Evolutionary conservation across 2,888 invertebrate species (phyloP).

Genomic region (Caprella mutica): DNA sequence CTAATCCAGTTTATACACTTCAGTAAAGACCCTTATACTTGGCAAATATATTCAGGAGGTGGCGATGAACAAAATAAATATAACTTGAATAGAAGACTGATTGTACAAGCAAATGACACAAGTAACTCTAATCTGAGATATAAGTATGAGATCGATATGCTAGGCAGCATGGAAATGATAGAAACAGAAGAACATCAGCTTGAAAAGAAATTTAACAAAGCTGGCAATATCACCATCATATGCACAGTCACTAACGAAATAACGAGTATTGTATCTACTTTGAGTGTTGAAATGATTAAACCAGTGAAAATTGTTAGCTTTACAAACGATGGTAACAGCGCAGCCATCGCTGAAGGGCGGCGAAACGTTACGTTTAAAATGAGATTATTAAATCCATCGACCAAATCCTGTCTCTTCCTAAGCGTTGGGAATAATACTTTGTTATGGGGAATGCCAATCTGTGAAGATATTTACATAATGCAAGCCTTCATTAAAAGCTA

Average conservation of each 20-base stretch:
- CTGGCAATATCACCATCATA: neutral
- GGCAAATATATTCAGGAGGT: slow-evolving; percentile 1
- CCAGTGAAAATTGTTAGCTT: neutral
- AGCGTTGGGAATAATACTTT: neutral
- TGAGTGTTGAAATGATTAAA: neutral
- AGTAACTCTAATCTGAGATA: slow-evolving; percentile 1
- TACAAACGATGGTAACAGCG: slow-evolving; percentile 11
- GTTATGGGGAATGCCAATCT: neutral
- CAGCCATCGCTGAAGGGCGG: too few species aligned
- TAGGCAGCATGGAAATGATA: neutral
- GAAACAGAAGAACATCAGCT: neutral
- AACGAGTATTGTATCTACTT: neutral
- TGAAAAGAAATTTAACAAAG: slow-evolving; percentile 1
- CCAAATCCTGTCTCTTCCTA: slow-evolving; percentile 11
- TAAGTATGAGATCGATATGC: neutral
- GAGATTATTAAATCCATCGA: slow-evolving; percentile 1
- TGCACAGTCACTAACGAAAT: slow-evolving; percentile 12
- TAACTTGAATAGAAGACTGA: slow-evolving; percentile 7
- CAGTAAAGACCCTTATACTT: slow-evolving; percentile 11
- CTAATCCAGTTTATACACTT: neutral
- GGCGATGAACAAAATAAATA: slow-evolving; percentile 6
- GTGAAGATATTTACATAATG: neutral
- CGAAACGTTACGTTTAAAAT: slow-evolving; percentile 9
- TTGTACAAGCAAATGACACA: neutral
- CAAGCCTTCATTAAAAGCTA: neutral